Percentiles rank a stretch among this genome's conserved stretches.
Evolutionary conservation across 53 echinoderm and acorn worm genomes (phyloP).

Genomic region (Mesocentrotus franciscanus): DNA sequence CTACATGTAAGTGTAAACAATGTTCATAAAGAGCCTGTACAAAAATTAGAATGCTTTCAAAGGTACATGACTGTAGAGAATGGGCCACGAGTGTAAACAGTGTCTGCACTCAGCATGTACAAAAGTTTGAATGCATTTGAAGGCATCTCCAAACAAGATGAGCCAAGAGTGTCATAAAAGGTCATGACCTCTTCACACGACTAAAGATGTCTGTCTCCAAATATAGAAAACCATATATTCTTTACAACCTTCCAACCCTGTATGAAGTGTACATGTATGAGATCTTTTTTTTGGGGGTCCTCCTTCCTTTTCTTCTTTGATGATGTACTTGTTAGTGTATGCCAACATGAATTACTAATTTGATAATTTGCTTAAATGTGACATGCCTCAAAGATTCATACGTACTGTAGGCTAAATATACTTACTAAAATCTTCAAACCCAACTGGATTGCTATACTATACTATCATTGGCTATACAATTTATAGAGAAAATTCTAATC

Average conservation of each 20-base stretch:
- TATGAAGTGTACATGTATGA: background rate
- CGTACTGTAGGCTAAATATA: too few relatives aligned
- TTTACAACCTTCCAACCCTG: background rate
- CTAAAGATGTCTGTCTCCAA: background rate
- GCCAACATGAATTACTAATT: too few relatives aligned
- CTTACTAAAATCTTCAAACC: too few relatives aligned
- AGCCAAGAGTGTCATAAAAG: slow-evolving; percentile 16
- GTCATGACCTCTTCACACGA: slow-evolving; percentile 36
- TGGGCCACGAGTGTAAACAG: background rate
- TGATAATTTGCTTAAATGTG: too few relatives aligned
- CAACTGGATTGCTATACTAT: too few relatives aligned
- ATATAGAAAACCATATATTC: background rate
- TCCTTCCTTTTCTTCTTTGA: background rate
- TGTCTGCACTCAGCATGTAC: background rate
- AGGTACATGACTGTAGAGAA: background rate
- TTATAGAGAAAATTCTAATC: too few relatives aligned
- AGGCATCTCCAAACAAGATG: background rate
- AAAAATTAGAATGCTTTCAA: background rate
- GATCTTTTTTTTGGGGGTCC: background rate
- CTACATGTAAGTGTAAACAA: background rate
- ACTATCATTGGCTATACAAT: too few relatives aligned
- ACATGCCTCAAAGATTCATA: too few relatives aligned
- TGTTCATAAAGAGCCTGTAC: background rate
- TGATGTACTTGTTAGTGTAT: too few relatives aligned
- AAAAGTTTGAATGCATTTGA: background rate